Evolutionary conservation across 2,113 vertebrate species (phyloP).

Genomic region (Ceuthmochares aereus): DNA sequence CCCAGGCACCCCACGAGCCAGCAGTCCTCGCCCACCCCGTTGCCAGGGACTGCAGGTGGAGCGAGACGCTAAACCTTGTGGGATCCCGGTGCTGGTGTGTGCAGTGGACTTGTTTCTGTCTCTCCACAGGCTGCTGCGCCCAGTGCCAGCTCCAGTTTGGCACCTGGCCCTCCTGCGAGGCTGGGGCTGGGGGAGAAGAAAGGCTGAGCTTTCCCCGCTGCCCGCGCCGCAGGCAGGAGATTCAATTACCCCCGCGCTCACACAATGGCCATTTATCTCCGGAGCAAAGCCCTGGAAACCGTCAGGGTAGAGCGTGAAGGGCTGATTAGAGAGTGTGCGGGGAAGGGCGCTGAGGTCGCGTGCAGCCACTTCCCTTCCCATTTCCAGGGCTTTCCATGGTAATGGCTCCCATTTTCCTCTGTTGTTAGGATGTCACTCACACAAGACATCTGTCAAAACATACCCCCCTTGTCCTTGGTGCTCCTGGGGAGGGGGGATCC

Average conservation of each 20-base stretch:
- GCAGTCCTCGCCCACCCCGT: rapidly evolving
- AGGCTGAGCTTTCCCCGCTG: not conserved
- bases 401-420: not conserved
- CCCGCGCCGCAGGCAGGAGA: not conserved
- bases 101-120: not conserved
- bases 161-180: constrained; percentile 42
- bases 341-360: not conserved
- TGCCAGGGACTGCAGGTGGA: not conserved
- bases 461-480: not conserved
- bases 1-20: rapidly evolving
- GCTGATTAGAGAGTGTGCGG: not conserved
- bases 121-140: not conserved
- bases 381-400: constrained; percentile 48
- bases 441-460: constrained; percentile 61
- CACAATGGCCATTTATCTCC: constrained; percentile 3
- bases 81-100: not conserved
- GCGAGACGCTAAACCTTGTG: not conserved
- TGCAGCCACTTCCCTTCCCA: constrained; percentile 45
- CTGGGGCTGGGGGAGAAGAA: constrained; percentile 8
- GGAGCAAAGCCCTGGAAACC: constrained; percentile 21
- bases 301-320: constrained; percentile 27
- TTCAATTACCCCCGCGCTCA: not conserved
- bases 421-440: constrained; percentile 38
- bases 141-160: constrained; percentile 31
- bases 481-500: constrained; percentile 15